Conservation (phyloP, 2,113 vertebrate species). For the Carassius carassius region DNA sequence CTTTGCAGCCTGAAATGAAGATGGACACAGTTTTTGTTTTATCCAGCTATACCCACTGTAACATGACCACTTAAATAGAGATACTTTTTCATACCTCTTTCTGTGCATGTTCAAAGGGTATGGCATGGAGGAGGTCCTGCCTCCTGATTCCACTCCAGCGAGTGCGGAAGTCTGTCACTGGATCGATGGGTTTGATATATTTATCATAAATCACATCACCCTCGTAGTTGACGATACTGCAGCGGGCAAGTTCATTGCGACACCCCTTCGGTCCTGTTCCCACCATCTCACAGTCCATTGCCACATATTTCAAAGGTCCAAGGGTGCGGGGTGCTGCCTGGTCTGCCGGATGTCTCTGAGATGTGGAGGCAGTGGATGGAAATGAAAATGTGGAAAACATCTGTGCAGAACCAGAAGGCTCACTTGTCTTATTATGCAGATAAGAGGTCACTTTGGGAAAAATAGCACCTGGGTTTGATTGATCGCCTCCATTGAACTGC, state of each 20-base stretch:
- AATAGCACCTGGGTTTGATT: slow-evolving; percentile 39
- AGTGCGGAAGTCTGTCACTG: slow-evolving; percentile 85
- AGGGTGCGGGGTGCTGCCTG: not conserved
- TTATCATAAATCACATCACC: slow-evolving; percentile 87
- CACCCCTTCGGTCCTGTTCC: slow-evolving; percentile 84
- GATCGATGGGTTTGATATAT: slow-evolving; percentile 79
- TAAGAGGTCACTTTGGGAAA: slow-evolving; percentile 50
- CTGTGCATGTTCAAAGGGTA: slow-evolving; percentile 78
- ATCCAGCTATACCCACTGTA: too few species aligned
- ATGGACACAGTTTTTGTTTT: too few species aligned
- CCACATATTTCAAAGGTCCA: slow-evolving; percentile 77
- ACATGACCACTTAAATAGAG: slow-evolving; percentile 67
- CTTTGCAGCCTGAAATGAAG: too few species aligned
- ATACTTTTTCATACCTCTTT: slow-evolving; percentile 77
- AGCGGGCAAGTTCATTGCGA: slow-evolving; percentile 82
- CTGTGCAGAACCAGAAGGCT: slow-evolving; percentile 26
- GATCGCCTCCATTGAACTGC: slow-evolving; percentile 36
- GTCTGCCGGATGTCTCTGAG: slow-evolving; percentile 9
- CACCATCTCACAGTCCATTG: slow-evolving; percentile 96
- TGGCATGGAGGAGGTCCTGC: slow-evolving; percentile 77
- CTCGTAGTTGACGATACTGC: slow-evolving; percentile 84
- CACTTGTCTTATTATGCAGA: slow-evolving; percentile 17
- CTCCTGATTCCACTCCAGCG: slow-evolving; percentile 86
- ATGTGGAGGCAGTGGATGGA: slow-evolving; percentile 26
- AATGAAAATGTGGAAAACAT: not conserved